phyloP scores from a whole-genome alignment of 2,888 invertebrate genomes.

The Apomyelois bistriatella region DNA sequence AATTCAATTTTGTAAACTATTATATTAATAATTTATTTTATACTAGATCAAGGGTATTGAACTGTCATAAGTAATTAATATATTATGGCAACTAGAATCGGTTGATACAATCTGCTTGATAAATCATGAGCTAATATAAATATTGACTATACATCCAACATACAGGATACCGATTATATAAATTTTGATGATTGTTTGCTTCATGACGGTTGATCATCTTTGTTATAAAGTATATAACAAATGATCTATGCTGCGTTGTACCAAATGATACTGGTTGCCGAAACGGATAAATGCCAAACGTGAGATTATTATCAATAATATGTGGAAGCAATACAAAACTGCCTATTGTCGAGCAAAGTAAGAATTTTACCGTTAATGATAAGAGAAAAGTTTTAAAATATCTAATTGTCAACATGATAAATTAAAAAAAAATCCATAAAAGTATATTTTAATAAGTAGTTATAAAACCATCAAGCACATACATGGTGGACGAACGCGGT shows the following conservation, averaged over 20 bases:
- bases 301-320: constrained; percentile 71
- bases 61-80: constrained; percentile 7
- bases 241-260: too few species aligned
- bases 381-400: too few species aligned
- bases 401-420: too few species aligned
- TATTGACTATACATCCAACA: too few species aligned
- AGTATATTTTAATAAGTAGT: neutral
- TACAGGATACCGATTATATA: too few species aligned
- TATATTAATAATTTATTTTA: too few species aligned
- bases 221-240: neutral
- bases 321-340: constrained; percentile 69
- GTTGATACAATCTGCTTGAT: neutral
- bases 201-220: neutral
- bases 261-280: constrained; percentile 1
- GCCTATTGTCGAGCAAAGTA: constrained; percentile 11
- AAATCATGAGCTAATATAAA: too few species aligned
- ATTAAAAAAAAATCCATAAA: too few species aligned
- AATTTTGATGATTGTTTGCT: too few species aligned
- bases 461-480: neutral
- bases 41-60: neutral
- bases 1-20: too few species aligned
- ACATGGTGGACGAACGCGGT: neutral
- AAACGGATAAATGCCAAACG: constrained; percentile 45
- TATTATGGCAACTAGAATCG: constrained; percentile 1
- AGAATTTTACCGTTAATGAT: neutral